Percentiles rank a stretch among this genome's conserved stretches.
These are phyloP conservation scores for Marronus borbonicus DNA, from an alignment of 2,888 invertebrate species.

Conservation along the genomic window DNA sequence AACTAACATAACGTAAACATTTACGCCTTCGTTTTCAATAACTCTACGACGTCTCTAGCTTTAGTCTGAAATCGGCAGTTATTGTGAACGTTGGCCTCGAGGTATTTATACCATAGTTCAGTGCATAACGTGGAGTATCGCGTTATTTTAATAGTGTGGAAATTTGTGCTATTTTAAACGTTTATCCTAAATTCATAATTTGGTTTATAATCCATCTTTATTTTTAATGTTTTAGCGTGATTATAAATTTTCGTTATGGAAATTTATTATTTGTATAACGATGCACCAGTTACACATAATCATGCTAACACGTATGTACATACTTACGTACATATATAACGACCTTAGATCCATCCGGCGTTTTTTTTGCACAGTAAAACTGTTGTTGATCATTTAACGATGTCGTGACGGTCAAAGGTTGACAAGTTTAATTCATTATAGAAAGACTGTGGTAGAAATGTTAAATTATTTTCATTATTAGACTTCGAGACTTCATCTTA, in stretches of 20 bases:
- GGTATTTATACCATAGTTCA: slow-evolving; percentile 45
- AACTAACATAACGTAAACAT: slow-evolving; percentile 53
- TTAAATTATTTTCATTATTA: slow-evolving; percentile 14
- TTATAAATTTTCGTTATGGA: slow-evolving; percentile 27
- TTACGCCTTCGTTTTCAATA: slow-evolving; percentile 48
- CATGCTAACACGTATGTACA: slow-evolving; percentile 22
- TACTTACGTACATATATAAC: slow-evolving; percentile 2
- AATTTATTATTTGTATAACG: slow-evolving; percentile 16
- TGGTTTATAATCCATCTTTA: slow-evolving; percentile 1
- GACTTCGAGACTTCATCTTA: slow-evolving; percentile 15
- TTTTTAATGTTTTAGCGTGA: background rate
- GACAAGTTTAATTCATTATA: slow-evolving; percentile 14
- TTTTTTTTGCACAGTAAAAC: background rate
- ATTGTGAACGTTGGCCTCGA: slow-evolving; percentile 49
- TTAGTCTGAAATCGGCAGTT: slow-evolving; percentile 52
- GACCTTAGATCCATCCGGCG: background rate
- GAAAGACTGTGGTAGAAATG: background rate
- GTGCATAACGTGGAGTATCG: slow-evolving; percentile 32
- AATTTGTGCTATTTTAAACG: slow-evolving; percentile 28
- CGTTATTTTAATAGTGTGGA: slow-evolving; percentile 34
- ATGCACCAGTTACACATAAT: slow-evolving; percentile 17
- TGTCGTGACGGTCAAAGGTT: slow-evolving; percentile 23
- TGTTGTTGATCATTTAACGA: slow-evolving; percentile 28
- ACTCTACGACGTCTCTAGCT: slow-evolving; percentile 46
- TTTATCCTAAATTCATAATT: slow-evolving; percentile 16